A percentile compares a stretch with the other conserved stretches of the same genome.
phyloP scores from a whole-genome alignment of 2,113 vertebrate species.

The Phoenicopterus ruber region DNA sequence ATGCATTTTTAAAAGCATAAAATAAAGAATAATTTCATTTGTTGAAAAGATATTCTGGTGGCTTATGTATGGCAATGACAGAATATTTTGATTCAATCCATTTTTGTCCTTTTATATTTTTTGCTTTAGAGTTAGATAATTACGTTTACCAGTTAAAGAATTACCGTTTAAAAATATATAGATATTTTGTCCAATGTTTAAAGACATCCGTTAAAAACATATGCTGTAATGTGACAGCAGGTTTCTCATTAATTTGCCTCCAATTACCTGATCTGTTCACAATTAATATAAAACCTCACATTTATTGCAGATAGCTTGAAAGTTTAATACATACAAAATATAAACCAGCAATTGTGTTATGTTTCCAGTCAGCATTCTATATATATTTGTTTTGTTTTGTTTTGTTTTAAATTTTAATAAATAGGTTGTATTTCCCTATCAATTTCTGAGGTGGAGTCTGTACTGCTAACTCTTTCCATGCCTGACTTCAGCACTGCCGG shows the following conservation, averaged over 20 bases:
- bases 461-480: neutral
- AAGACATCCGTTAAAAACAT: slow-evolving; percentile 68
- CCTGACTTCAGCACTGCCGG: neutral
- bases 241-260: slow-evolving; percentile 70
- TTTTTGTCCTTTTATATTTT: slow-evolving; percentile 53
- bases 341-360: neutral
- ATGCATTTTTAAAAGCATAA: slow-evolving; percentile 95
- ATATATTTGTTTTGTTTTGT: neutral
- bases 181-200: slow-evolving; percentile 82
- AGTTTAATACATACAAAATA: slow-evolving; percentile 29
- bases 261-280: slow-evolving; percentile 68
- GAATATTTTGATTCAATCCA: slow-evolving; percentile 92
- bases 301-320: slow-evolving; percentile 36
- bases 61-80: slow-evolving; percentile 82
- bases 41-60: slow-evolving; percentile 85
- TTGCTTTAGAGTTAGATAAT: slow-evolving; percentile 74
- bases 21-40: slow-evolving; percentile 84
- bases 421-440: neutral
- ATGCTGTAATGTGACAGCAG: slow-evolving; percentile 67
- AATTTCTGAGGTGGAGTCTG: neutral
- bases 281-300: slow-evolving; percentile 59
- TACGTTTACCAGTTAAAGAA: slow-evolving; percentile 79
- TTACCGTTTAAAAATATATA: slow-evolving; percentile 70
- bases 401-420: neutral
- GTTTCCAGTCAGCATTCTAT: neutral